A percentile compares a stretch with the other conserved stretches of the same genome.
Conservation (phyloP, 1,140 invertebrate species). For the Ganaspis sp. region DNA sequence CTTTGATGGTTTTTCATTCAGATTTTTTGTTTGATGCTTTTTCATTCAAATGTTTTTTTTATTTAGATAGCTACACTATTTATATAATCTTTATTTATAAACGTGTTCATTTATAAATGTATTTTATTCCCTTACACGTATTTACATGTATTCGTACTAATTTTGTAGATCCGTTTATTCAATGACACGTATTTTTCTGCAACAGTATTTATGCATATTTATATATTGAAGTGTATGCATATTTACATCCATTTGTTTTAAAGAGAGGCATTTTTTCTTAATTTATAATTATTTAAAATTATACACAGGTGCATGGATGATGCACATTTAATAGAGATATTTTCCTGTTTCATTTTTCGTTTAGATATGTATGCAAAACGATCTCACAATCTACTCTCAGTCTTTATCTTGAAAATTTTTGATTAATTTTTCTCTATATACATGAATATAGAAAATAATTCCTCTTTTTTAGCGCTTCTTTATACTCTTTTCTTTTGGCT, state of each 20-base stretch:
- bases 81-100: no score
- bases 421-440: not conserved
- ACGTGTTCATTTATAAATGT: no score
- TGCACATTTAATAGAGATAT: not conserved
- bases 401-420: not conserved
- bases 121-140: no score
- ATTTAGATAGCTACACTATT: no score
- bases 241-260: not conserved
- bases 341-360: not conserved
- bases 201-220: no score
- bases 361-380: not conserved
- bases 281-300: not conserved
- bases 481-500: constrained; percentile 44
- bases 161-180: no score
- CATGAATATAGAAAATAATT: not conserved
- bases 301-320: not conserved
- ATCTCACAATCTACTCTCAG: not conserved
- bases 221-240: no score
- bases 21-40: no score
- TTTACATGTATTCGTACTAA: no score
- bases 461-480: not conserved
- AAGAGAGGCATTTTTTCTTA: not conserved
- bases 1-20: no score
- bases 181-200: no score
- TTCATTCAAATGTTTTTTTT: no score